Percentiles rank a stretch among this genome's conserved stretches.
phyloP scores from a whole-genome alignment of 2,113 vertebrate genomes.

The Nyctereutes procyonoides region DNA sequence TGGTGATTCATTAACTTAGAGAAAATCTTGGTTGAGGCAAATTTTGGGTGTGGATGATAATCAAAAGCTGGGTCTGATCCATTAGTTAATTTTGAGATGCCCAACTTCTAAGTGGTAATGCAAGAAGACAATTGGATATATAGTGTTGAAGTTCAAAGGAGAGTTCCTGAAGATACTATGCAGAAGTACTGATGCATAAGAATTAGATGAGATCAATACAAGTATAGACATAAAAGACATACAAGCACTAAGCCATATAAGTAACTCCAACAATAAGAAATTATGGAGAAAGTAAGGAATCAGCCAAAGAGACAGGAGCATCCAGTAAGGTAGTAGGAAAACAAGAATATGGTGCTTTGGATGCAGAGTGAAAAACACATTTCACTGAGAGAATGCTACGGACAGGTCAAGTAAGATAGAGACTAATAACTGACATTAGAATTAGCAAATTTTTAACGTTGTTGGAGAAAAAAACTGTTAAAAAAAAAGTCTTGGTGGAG shows the following conservation, averaged over 20 bases:
- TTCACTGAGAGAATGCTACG: background rate
- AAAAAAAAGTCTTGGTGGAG: background rate
- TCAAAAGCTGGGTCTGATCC: background rate
- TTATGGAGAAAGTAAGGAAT: background rate
- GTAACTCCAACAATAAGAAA: background rate
- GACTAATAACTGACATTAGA: background rate
- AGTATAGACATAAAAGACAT: background rate
- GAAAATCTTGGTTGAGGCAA: background rate
- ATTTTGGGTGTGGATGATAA: background rate
- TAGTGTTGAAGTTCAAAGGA: background rate
- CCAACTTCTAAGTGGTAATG: background rate
- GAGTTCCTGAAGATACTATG: background rate
- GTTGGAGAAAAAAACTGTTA: background rate
- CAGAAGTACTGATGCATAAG: background rate
- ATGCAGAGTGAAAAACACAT: constrained; percentile 3
- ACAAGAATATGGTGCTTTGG: background rate
- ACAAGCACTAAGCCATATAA: background rate
- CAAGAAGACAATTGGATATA: background rate
- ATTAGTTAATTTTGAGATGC: background rate
- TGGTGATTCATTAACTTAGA: background rate
- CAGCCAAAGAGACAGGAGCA: background rate
- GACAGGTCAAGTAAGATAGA: background rate
- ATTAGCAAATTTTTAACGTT: background rate
- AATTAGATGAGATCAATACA: background rate
- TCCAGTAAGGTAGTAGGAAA: background rate